Evolutionary conservation across 2,797 vertebrate species (phyloP).

Genomic region (Emydoidea blandingii): DNA sequence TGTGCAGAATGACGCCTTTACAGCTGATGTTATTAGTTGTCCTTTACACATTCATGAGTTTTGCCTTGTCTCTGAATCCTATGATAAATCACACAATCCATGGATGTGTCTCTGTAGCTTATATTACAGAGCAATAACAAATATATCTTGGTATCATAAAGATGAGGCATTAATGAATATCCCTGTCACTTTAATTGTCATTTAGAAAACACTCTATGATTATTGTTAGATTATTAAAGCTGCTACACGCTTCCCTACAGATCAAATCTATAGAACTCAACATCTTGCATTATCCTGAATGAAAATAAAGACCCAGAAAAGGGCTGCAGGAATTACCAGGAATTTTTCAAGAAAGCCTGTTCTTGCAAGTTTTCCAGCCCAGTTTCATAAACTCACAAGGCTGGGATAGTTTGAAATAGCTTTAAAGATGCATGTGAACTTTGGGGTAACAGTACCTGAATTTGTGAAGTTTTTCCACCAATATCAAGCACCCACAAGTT

Average conservation of each 20-base stretch:
- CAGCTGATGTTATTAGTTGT: constrained; percentile 8
- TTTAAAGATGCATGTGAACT: fast-evolving
- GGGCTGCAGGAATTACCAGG: neutral
- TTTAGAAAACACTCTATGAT: neutral
- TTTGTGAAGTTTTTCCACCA: neutral
- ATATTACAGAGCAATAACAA: neutral
- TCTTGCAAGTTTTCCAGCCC: neutral
- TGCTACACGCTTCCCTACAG: neutral
- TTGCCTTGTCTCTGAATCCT: neutral
- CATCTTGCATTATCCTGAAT: neutral
- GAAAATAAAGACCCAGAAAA: neutral
- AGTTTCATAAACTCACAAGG: neutral
- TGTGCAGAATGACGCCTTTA: neutral
- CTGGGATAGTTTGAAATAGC: neutral
- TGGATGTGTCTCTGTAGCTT: neutral
- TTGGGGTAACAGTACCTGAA: neutral
- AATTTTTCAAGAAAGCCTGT: neutral
- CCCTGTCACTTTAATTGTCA: neutral
- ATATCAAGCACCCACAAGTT: neutral
- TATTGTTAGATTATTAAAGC: neutral
- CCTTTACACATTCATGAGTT: neutral
- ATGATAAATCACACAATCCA: neutral
- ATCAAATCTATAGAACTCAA: neutral
- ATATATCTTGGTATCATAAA: neutral
- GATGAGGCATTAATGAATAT: neutral